A percentile compares a stretch with the other conserved stretches of the same genome.
These are phyloP conservation scores for Asobara japonica DNA, from an alignment of 1,140 invertebrate genomes.

Conservation along the genomic window DNA sequence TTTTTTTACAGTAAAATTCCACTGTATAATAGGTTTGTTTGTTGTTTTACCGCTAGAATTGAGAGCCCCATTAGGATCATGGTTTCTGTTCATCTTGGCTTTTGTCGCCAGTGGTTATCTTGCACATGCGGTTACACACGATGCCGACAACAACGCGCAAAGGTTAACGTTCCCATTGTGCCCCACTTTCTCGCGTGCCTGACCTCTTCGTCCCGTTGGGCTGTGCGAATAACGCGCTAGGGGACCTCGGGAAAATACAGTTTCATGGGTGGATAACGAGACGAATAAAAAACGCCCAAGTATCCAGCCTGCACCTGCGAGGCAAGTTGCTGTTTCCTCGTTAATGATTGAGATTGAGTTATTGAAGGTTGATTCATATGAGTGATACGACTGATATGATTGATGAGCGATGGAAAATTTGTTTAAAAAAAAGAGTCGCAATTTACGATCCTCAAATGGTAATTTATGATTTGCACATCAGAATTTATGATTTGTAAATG, in stretches of 20 bases:
- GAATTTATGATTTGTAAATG: too few species aligned
- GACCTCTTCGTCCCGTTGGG: slow-evolving; percentile 32
- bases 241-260: neutral
- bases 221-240: neutral
- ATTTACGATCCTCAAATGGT: too few species aligned
- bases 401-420: too few species aligned
- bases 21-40: too few species aligned
- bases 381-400: too few species aligned
- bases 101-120: neutral
- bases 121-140: slow-evolving; percentile 7
- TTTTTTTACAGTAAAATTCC: too few species aligned
- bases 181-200: slow-evolving; percentile 40
- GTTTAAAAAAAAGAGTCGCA: too few species aligned
- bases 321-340: too few species aligned
- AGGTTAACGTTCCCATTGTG: slow-evolving; percentile 41
- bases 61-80: neutral
- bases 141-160: slow-evolving; percentile 33
- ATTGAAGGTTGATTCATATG: too few species aligned
- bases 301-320: neutral
- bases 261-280: neutral
- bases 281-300: neutral
- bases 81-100: neutral
- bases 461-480: too few species aligned
- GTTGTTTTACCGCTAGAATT: neutral
- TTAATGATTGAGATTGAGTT: too few species aligned